Conservation (phyloP, 1,140 invertebrate genomes). For the Hycleus phaleratus region DNA sequence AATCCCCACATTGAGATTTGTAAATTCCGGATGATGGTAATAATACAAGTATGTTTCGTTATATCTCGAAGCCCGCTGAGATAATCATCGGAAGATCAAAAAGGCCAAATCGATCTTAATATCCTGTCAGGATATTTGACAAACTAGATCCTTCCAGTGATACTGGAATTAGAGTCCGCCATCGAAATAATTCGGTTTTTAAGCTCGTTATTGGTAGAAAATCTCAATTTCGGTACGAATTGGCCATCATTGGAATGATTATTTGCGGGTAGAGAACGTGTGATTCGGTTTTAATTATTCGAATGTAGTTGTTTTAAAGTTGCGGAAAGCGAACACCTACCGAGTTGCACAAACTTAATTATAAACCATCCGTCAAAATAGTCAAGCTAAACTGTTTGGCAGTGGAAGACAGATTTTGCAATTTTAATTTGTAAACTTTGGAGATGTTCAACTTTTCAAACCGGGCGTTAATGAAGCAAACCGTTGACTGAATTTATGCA, state of each 20-base stretch:
- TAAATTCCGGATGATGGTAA: too few species aligned
- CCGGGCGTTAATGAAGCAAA: conserved; percentile 19
- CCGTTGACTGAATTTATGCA: conserved; percentile 9
- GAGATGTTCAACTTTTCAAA: conserved; percentile 17
- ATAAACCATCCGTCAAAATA: conserved; percentile 20
- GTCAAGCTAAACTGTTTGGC: conserved; percentile 20
- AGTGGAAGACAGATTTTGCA: conserved; percentile 22
- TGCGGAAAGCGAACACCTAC: conserved; percentile 9
- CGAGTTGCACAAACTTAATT: conserved; percentile 23
- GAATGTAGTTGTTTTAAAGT: too few species aligned
- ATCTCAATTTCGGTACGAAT: too few species aligned
- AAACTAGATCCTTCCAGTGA: neutral
- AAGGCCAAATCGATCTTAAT: neutral
- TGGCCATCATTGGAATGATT: too few species aligned
- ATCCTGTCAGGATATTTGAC: conserved; percentile 8
- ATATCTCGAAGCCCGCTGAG: too few species aligned
- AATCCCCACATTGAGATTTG: too few species aligned
- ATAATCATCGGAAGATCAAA: too few species aligned
- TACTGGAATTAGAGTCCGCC: conserved; percentile 1
- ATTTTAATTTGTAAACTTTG: conserved; percentile 23
- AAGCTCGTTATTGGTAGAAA: neutral
- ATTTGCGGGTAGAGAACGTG: too few species aligned
- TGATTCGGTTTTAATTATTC: too few species aligned
- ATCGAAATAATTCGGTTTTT: conserved; percentile 7
- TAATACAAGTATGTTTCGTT: too few species aligned